These are phyloP conservation scores for Drosophila littoralis DNA, from an alignment of 1,140 invertebrate species.

Conservation along the genomic window DNA sequence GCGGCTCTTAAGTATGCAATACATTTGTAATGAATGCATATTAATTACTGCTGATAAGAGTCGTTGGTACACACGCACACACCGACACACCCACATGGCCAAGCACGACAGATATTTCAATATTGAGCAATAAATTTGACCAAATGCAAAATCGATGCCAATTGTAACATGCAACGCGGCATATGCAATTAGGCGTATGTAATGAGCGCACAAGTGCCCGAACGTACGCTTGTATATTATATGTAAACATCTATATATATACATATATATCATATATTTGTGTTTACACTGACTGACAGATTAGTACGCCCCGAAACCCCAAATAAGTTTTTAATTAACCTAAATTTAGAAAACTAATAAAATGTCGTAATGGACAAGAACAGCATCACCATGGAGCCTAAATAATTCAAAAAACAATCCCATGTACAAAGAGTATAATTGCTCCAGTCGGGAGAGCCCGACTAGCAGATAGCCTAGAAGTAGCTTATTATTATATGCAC, in stretches of 20 bases:
- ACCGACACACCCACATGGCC: neutral
- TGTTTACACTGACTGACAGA: constrained; percentile 8
- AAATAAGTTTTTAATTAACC: constrained; percentile 83
- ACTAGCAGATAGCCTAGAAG: neutral
- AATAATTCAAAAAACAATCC: constrained; percentile 67
- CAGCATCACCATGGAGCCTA: constrained; percentile 39
- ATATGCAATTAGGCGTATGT: constrained; percentile 51
- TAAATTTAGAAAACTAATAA: constrained; percentile 77
- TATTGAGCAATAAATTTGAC: constrained; percentile 63
- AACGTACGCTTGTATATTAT: constrained; percentile 7
- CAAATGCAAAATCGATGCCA: constrained; percentile 75
- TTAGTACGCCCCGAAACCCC: constrained; percentile 29
- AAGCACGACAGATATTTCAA: constrained; percentile 55
- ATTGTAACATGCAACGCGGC: constrained; percentile 54
- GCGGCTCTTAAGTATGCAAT: constrained; percentile 64
- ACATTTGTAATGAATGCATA: constrained; percentile 79
- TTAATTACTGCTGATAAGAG: constrained; percentile 69
- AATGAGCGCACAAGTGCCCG: constrained; percentile 26
- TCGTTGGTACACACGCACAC: constrained; percentile 23
- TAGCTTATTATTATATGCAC: neutral
- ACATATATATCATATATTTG: neutral
- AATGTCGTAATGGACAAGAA: constrained; percentile 49
- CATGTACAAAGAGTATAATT: constrained; percentile 5
- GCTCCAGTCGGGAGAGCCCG: no score
- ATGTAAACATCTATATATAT: neutral